These are phyloP conservation scores for Lamellibrachia satsuma DNA, from an alignment of 2,888 invertebrate species.

Conservation along the genomic window DNA sequence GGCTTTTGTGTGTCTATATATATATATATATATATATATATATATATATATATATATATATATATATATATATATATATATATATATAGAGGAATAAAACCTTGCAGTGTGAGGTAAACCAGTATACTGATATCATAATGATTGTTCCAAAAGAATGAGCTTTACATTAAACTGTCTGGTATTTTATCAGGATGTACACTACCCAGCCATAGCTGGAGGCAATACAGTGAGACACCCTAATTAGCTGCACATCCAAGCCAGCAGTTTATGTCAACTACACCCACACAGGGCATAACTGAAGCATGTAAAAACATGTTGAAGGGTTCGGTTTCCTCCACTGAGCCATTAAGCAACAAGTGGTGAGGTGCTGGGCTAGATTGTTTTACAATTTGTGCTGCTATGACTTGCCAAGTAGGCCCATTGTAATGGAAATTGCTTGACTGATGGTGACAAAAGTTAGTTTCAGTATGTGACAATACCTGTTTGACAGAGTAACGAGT, in stretches of 20 bases:
- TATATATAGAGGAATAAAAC: too few relatives aligned
- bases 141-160: neutral
- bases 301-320: conserved; percentile 1
- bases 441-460: neutral
- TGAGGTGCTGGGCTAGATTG: neutral
- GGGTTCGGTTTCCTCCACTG: neutral
- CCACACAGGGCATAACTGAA: conserved; percentile 7
- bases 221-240: neutral
- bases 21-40: too few relatives aligned
- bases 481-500: neutral
- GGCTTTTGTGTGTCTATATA: too few relatives aligned
- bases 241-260: neutral
- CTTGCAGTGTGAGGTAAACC: neutral
- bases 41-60: too few relatives aligned
- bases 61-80: too few relatives aligned
- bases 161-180: neutral
- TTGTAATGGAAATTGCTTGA: neutral
- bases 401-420: neutral
- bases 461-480: neutral
- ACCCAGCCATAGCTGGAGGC: neutral
- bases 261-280: neutral
- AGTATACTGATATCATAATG: neutral
- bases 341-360: neutral
- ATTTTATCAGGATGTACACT: neutral
- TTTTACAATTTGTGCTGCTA: neutral